phyloP scores from a whole-genome alignment of 1,140 invertebrate species.

The Halictus rubicundus region DNA sequence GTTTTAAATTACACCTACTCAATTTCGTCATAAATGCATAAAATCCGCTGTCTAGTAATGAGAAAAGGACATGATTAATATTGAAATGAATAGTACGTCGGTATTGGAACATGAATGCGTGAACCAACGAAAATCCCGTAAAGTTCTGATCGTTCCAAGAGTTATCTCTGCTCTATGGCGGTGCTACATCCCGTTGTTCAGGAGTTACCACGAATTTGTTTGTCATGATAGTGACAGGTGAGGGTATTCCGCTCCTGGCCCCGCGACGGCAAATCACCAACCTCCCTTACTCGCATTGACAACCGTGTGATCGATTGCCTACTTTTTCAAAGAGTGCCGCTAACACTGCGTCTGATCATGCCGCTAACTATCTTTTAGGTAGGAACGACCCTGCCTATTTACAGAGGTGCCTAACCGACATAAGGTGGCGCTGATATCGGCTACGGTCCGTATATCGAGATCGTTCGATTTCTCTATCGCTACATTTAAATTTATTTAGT shows the following conservation, averaged over 20 bases:
- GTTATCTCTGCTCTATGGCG: conserved; percentile 20
- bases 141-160: no score
- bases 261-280: conserved; percentile 16
- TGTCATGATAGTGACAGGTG: conserved; percentile 58
- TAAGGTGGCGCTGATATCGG: conserved; percentile 14
- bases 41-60: no score
- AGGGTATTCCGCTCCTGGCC: conserved; percentile 37
- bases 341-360: conserved; percentile 56
- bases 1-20: no score
- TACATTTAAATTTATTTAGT: conserved; percentile 23
- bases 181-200: neutral
- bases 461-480: conserved; percentile 21
- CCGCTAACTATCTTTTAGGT: conserved; percentile 44
- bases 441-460: neutral
- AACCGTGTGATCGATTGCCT: conserved; percentile 63
- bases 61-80: no score
- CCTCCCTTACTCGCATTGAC: conserved; percentile 52
- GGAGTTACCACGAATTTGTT: conserved; percentile 28
- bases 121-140: no score
- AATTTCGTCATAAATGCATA: no score
- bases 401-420: conserved; percentile 9
- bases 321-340: conserved; percentile 62
- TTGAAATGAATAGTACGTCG: no score
- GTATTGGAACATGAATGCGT: no score
- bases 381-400: conserved; percentile 10